Conservation (phyloP, 2,888 invertebrate species). For the Dolichopus griseipennis region DNA sequence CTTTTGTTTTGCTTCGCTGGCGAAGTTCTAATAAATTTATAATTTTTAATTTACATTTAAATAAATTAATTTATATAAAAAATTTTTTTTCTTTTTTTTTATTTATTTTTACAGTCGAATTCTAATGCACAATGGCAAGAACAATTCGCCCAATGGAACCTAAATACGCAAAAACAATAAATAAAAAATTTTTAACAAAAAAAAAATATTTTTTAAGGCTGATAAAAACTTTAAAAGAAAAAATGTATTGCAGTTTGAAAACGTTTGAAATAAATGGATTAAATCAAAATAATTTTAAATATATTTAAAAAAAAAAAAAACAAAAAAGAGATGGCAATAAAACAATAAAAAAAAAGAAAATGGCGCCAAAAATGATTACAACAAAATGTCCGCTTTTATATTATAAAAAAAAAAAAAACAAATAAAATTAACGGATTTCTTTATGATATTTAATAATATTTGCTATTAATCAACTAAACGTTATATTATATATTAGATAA, state of each 20-base stretch:
- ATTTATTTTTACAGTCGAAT: constrained; percentile 35
- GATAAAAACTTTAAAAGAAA: not conserved
- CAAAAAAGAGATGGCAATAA: not conserved
- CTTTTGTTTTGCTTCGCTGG: too few species aligned
- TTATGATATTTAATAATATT: not conserved
- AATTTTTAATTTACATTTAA: too few species aligned
- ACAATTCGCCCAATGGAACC: constrained; percentile 44
- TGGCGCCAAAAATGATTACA: not conserved
- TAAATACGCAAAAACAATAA: constrained; percentile 36
- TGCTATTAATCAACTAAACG: not conserved
- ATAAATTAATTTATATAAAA: too few species aligned
- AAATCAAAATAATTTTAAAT: not conserved
- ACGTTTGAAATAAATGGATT: too few species aligned
- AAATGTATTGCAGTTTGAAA: too few species aligned
- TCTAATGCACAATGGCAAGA: constrained; percentile 44
- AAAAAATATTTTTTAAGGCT: not conserved
- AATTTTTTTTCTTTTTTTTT: too few species aligned
- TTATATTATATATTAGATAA: too few species aligned
- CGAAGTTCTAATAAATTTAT: too few species aligned
- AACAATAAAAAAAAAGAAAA: not conserved
- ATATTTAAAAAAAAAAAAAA: not conserved
- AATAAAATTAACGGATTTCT: not conserved
- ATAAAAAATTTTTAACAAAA: not conserved
- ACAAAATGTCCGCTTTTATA: not conserved
- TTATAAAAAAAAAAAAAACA: too few species aligned